Evolutionary conservation across 2,113 vertebrate species (phyloP).

Genomic region (Lophotis ruficrista): DNA sequence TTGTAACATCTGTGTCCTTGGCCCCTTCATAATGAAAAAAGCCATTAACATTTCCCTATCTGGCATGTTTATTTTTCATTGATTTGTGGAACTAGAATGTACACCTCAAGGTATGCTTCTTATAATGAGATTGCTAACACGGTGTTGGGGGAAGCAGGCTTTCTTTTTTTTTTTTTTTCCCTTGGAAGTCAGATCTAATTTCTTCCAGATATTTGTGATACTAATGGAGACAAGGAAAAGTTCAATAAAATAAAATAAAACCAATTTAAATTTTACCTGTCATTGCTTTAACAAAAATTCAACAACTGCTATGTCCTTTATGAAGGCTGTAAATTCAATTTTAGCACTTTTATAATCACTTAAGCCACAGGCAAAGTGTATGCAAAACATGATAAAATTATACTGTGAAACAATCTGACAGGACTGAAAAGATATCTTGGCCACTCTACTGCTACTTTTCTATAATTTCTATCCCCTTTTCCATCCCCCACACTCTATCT

Average conservation of each 20-base stretch:
- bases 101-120: not conserved
- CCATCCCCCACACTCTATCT: not conserved
- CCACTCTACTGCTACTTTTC: not conserved
- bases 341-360: not conserved
- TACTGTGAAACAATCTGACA: not conserved
- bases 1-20: not conserved
- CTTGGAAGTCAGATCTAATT: not conserved
- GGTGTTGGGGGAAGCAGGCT: fast-evolving
- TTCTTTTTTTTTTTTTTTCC: not conserved
- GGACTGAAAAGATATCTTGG: not conserved
- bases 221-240: not conserved
- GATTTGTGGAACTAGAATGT: not conserved
- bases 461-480: not conserved
- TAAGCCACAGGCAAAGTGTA: not conserved
- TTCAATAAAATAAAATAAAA: not conserved
- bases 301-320: not conserved
- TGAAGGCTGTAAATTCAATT: not conserved
- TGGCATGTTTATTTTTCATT: not conserved
- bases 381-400: not conserved
- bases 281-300: not conserved
- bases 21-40: not conserved
- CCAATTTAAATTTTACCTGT: not conserved
- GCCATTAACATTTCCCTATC: not conserved
- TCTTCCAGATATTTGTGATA: not conserved
- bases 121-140: not conserved